Base-by-base conservation (phyloP, 2,797 vertebrate genomes). In the Mus caroli region DNA sequence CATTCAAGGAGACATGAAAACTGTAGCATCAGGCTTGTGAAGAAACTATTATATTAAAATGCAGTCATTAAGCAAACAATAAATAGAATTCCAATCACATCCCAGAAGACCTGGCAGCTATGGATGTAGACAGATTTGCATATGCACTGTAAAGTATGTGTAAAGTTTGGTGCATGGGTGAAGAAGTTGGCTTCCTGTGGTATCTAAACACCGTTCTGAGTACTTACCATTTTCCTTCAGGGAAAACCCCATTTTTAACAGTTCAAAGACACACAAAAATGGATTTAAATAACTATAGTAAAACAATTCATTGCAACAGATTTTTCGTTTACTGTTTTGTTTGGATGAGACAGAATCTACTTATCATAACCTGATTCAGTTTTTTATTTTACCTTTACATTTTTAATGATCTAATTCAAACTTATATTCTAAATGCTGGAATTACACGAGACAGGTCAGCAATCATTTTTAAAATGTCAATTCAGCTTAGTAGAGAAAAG, bases 381-480 rank as follows among this genome's bases (percentile, higher is more conserved):
- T 87, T 83, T 76, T 50, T 50, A 11, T 50, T 85, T 90, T 82
- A 90, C 9, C 40, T 86, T 89, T 60, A 83, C 89, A 80, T 43
- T 76, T 96, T 90, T 73, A 93, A 88, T 9, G 89, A 62, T 20
- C 17, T 84, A 86, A 76, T 71, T 90, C 78, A 86, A 94, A 92
- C 37, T 94, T 97, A 67, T n/a, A 94, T 91, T 95, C 50, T 92
- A 95, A 90, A 95, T 78, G 17, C 40, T 87, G 40, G 85, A 78
- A 90, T 60, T 94, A 0, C 7, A 40, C n/a, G 88, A 82, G 28
- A 34, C 87, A 64, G 95, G 92, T 92, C 95, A 96, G 28, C 82
- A 89, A 93, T 97, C 92, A 96, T 97, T 97, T 96, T 96, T 96
- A 84, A 95, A 96, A 80, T 80, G 95, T 95, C 91, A 94, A 1